Base-by-base conservation (phyloP, 2,888 invertebrate genomes). In the Coleophora flavipennella region DNA sequence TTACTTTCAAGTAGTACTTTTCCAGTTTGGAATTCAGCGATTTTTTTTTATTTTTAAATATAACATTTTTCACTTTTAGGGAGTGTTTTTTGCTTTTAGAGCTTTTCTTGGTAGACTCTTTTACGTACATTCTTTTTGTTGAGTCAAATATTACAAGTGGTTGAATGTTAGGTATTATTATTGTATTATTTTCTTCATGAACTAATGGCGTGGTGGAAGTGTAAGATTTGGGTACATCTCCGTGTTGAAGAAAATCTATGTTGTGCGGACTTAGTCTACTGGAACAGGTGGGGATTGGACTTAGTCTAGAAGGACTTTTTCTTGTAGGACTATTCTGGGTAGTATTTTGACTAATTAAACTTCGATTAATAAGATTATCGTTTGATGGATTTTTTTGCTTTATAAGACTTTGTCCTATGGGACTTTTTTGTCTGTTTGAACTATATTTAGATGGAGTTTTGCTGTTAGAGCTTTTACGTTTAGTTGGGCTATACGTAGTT, bases 21-120 rank as follows among this genome's bases (percentile, higher is more conserved):
- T 58, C 49, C 10, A 62, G 43, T 34, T 51, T 56, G 14, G 20
- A 20, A 20, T 20, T 20, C 6, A 20, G 6, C 10, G 13, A 40
- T 13, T 45, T 55, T 41, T 48, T 52, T 43, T 61, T 66, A 36
- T 51, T 55, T 51, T 67, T 75, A 25, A 64, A 64, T 40, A 57
- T 39, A n/a, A 56, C 28, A 13, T 57, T 65, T 43, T 53, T 66
- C 9, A 58, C 38, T 12, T 47, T 53, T 8, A 49, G 48, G 7
- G 51, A 35, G 27, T 38, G 52, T 41, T 59, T 63, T 20, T 41
- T 45, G 36, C 53, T 63, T 38, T 53, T 59, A 8, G 39, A 25
- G 28, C 49, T 56, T 45, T 44, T 59, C 34, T 41, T 48, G 13
- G 10, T 36, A 12, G 36, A 43, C 39, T 46, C 50, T 11, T 41